phyloP scores from a whole-genome alignment of 2,797 vertebrate species.

The Cephalopachus bancanus region DNA sequence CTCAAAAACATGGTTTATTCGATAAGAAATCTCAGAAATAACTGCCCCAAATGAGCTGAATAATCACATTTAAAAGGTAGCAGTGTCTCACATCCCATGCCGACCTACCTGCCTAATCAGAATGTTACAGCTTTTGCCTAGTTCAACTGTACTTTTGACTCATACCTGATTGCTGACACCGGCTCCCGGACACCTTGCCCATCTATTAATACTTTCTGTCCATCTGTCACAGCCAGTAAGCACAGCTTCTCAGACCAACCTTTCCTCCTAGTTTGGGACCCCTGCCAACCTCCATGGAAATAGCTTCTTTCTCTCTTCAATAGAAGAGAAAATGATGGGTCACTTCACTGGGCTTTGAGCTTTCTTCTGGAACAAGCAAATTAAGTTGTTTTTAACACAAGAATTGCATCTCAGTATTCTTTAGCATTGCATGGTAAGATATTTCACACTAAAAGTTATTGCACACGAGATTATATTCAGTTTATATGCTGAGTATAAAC shows the following conservation, averaged over 20 bases:
- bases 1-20: slow-evolving; percentile 11
- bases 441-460: slow-evolving; percentile 1
- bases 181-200: background rate
- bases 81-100: background rate
- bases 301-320: background rate
- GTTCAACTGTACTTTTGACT: background rate
- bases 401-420: background rate
- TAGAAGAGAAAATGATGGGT: slow-evolving; percentile 14
- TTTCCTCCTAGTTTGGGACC: background rate
- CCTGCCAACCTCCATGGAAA: background rate
- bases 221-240: background rate
- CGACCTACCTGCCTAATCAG: background rate
- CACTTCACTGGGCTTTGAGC: background rate
- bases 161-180: background rate
- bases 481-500: background rate
- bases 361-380: background rate
- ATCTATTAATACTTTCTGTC: background rate
- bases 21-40: background rate
- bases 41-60: background rate
- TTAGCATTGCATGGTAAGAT: background rate
- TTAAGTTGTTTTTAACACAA: background rate
- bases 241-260: background rate
- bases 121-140: background rate
- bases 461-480: background rate
- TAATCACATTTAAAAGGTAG: background rate